Conservation (phyloP, 2,113 vertebrate genomes). For the Gracilinanus agilis region DNA sequence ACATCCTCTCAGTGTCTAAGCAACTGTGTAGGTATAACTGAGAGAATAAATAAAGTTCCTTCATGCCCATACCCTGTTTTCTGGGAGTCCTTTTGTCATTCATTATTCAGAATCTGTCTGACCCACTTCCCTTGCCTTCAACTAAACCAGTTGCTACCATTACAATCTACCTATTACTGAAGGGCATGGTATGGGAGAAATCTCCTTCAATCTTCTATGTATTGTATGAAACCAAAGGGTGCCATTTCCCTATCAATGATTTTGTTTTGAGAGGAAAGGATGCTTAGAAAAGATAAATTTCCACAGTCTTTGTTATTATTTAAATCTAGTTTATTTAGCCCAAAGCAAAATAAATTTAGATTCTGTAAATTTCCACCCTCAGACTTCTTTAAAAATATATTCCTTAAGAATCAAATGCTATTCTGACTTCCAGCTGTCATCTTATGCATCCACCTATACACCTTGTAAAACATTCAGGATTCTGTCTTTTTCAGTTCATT, state of each 20-base stretch:
- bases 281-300: not conserved
- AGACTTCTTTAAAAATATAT: conserved; percentile 6
- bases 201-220: not conserved
- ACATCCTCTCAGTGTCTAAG: not conserved
- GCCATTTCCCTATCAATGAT: conserved; percentile 12
- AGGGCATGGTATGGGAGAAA: not conserved
- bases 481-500: conserved; percentile 37
- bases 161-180: not conserved
- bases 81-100: not conserved
- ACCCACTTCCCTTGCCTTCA: conserved; percentile 6
- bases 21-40: not conserved
- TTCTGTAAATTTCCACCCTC: conserved; percentile 7
- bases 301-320: conserved; percentile 1
- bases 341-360: conserved; percentile 10
- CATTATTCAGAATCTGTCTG: conserved; percentile 25
- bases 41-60: not conserved
- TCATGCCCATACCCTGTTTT: not conserved
- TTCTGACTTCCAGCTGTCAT: conserved; percentile 30
- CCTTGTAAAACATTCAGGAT: conserved; percentile 35
- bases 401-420: conserved; percentile 36
- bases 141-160: not conserved
- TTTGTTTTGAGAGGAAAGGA: not conserved
- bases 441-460: conserved; percentile 4
- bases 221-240: not conserved
- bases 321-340: conserved; percentile 35